Percentiles rank a stretch among this genome's conserved stretches.
Evolutionary conservation across 2,113 vertebrate genomes (phyloP).

Genomic region (Myodes glareolus): DNA sequence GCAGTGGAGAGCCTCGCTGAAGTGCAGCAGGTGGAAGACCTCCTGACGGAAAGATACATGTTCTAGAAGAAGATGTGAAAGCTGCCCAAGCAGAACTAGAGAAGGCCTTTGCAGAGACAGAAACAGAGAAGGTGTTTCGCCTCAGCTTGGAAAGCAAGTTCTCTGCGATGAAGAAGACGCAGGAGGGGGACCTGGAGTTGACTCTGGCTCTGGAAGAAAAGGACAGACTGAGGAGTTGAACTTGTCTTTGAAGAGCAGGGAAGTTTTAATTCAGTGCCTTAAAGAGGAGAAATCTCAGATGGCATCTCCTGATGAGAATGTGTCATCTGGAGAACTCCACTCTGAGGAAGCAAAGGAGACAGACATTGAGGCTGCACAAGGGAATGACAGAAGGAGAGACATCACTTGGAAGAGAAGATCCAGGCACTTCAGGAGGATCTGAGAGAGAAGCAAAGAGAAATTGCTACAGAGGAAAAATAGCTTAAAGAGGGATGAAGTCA

Average conservation of each 20-base stretch:
- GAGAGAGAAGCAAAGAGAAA: too few relatives aligned
- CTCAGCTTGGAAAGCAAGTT: constrained; percentile 91
- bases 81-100: constrained; percentile 90
- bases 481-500: too few relatives aligned
- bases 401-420: constrained; percentile 84
- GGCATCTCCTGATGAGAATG: constrained; percentile 77
- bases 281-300: constrained; percentile 81
- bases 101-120: constrained; percentile 89
- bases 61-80: constrained; percentile 87
- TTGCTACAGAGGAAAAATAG: too few relatives aligned
- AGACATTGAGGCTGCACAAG: constrained; percentile 84
- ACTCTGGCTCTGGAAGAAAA: constrained; percentile 85
- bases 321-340: constrained; percentile 81
- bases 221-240: constrained; percentile 92
- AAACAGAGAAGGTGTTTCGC: constrained; percentile 91
- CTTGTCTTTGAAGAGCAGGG: constrained; percentile 90
- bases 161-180: constrained; percentile 74
- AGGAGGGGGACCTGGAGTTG: constrained; percentile 66
- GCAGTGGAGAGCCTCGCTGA: too few relatives aligned
- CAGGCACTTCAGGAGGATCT: constrained; percentile 79
- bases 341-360: constrained; percentile 85
- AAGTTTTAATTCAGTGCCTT: constrained; percentile 89
- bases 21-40: too few relatives aligned
- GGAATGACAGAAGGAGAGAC: constrained; percentile 84
- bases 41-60: too few relatives aligned